A percentile compares a stretch with the other conserved stretches of the same genome.
Evolutionary conservation across 1,140 invertebrate species (phyloP).

Genomic region (Drosophila tani): DNA sequence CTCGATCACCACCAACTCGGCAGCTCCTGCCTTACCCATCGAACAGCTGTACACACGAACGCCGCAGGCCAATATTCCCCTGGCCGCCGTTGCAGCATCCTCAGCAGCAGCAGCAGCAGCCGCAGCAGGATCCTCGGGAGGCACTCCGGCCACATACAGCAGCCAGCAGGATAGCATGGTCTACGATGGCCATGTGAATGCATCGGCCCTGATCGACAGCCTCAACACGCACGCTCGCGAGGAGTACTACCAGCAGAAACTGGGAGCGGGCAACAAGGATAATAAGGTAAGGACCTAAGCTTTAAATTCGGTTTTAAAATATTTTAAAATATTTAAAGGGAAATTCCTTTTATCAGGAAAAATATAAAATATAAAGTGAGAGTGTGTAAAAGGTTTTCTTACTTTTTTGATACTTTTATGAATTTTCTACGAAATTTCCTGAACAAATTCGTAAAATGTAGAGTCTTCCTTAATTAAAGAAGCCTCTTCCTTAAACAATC

Average conservation of each 20-base stretch:
- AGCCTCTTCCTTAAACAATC: too few relatives aligned
- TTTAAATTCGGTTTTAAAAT: too few relatives aligned
- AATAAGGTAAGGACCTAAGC: slow-evolving; percentile 71
- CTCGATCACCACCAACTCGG: slow-evolving; percentile 39
- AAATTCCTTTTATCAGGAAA: too few relatives aligned
- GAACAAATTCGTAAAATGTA: too few relatives aligned
- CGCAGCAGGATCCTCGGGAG: slow-evolving; percentile 23
- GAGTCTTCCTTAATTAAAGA: too few relatives aligned
- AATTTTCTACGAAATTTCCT: too few relatives aligned
- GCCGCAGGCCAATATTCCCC: slow-evolving; percentile 66
- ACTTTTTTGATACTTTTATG: too few relatives aligned
- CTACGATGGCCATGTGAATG: slow-evolving; percentile 82
- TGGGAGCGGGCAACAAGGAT: slow-evolving; percentile 71
- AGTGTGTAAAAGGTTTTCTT: too few relatives aligned
- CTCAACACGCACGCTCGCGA: slow-evolving; percentile 76
- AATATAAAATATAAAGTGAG: too few relatives aligned
- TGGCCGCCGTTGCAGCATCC: slow-evolving; percentile 55
- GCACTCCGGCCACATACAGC: slow-evolving; percentile 34
- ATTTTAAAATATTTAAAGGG: too few relatives aligned
- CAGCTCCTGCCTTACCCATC: slow-evolving; percentile 53
- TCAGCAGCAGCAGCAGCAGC: slow-evolving; percentile 48
- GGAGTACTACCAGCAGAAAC: slow-evolving; percentile 80
- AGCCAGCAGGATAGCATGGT: slow-evolving; percentile 63
- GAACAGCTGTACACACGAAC: slow-evolving; percentile 65
- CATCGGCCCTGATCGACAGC: slow-evolving; percentile 83